A percentile compares a stretch with the other conserved stretches of the same genome.
phyloP scores from a whole-genome alignment of 2,888 invertebrate species.

The Chydorus sphaericus region DNA sequence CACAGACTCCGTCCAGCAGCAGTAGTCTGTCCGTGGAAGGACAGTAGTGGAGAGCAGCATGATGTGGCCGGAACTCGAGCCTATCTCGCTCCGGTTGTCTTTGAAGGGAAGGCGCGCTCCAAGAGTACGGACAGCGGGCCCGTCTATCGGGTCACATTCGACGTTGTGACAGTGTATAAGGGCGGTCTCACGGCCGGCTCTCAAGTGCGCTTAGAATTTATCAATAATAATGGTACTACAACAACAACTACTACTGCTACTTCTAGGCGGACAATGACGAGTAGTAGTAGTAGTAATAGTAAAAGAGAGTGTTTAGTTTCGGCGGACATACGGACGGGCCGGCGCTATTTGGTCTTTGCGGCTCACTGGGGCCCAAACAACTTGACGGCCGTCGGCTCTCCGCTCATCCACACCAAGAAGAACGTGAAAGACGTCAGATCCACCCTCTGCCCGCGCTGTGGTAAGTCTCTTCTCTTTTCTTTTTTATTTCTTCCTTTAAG shows the following conservation, averaged over 20 bases:
- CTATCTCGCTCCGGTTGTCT: slow-evolving; percentile 46
- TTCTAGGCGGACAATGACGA: not conserved
- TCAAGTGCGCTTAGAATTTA: slow-evolving; percentile 37
- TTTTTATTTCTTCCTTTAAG: not conserved
- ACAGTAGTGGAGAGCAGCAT: slow-evolving; percentile 24
- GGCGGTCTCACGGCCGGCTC: slow-evolving; percentile 19
- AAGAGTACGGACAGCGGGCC: slow-evolving; percentile 40
- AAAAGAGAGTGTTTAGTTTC: slow-evolving; percentile 12
- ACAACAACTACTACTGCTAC: not conserved
- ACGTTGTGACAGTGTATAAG: slow-evolving; percentile 46
- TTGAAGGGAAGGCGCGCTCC: slow-evolving; percentile 48
- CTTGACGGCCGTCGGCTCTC: slow-evolving; percentile 14
- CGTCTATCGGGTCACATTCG: slow-evolving; percentile 49
- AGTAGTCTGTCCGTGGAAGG: not conserved
- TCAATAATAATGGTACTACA: not conserved
- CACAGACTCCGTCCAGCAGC: not conserved
- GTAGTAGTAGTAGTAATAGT: not conserved
- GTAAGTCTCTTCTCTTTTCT: slow-evolving; percentile 11
- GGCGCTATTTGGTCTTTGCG: slow-evolving; percentile 15
- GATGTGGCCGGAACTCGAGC: slow-evolving; percentile 41
- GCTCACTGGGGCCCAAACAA: slow-evolving; percentile 12
- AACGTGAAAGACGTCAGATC: slow-evolving; percentile 8
- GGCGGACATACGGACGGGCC: slow-evolving; percentile 14
- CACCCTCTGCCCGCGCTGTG: slow-evolving; percentile 14
- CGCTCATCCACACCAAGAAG: slow-evolving; percentile 14